Base-by-base conservation (phyloP, 2,113 vertebrate genomes). In the Lepus timidus region DNA sequence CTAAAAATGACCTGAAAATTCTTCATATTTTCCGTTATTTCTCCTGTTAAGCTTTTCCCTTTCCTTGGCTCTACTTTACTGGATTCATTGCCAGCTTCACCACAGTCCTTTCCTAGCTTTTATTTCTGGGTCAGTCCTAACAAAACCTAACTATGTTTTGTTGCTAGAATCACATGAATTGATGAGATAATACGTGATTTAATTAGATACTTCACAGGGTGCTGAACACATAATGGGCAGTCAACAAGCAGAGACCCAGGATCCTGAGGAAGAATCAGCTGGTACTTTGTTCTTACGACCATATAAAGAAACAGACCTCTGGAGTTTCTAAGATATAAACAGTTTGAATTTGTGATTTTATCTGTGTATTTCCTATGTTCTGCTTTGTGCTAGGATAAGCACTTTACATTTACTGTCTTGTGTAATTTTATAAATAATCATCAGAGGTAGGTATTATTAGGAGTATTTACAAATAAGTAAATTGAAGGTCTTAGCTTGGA, bases 401-500 rank as follows among this genome's bases (percentile, higher is more conserved):
- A 68, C 3, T 3, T 71, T 65, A 58, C 25, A 73, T 36, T 83
- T 6, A 74, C 12, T 78, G 31, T 90, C 27, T 78, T 78, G 73
- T 0, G 7, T 64, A 44, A 85, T 83, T 22, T 83, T 86, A 58
- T 36, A 44, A 79, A 78, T 65, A 58, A 39, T 88, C 49, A 64
- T 9, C 9, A 29, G 6, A 85, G 31, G 29, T 55, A 90, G 29
- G 4, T 88, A 88, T 85, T 95, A 82, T 70, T 92, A 82, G 39
- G 8, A 95, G 17, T 8, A 70, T 71, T 51, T 67, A 85, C 6
- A 65, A 90, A 75, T 75, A 70, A 68, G 29, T 80, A 94, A 94
- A 78, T 94, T 91, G 87, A 93, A 96, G 33, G 29, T 79, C 27
- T 86, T 55, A 70, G 33, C 12, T 91, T 91, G 36, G 31, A 95